Evolutionary conservation across 2,113 vertebrate genomes (phyloP).

Genomic region (Fregata magnificens): DNA sequence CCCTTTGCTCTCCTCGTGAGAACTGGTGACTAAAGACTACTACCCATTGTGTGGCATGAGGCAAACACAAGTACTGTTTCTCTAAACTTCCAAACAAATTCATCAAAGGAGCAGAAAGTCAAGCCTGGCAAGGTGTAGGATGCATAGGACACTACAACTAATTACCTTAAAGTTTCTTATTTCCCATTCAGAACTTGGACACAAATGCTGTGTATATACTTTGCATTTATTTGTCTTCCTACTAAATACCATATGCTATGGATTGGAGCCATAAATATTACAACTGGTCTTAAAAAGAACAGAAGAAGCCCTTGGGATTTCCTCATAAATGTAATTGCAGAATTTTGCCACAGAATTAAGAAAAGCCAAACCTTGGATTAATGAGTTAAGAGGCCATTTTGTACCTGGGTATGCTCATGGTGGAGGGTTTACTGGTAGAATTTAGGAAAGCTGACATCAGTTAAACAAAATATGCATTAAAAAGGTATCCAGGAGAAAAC

Average conservation of each 20-base stretch:
- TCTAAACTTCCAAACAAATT: neutral
- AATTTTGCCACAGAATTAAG: neutral
- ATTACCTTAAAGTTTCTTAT: neutral
- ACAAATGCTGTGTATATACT: neutral
- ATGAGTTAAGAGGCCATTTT: neutral
- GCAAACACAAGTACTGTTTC: neutral
- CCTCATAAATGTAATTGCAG: neutral
- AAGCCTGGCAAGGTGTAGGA: neutral
- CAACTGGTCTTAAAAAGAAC: neutral
- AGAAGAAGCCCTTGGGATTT: neutral
- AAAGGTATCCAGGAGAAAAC: neutral
- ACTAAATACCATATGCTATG: neutral
- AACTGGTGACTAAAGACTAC: neutral
- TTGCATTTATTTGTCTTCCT: neutral
- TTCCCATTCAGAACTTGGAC: neutral
- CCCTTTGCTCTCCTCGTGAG: neutral
- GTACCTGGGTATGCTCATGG: neutral
- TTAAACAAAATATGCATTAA: neutral
- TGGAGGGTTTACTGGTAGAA: neutral
- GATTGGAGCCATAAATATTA: neutral
- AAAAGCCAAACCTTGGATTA: neutral
- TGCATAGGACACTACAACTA: neutral
- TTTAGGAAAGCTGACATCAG: neutral
- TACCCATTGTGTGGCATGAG: neutral
- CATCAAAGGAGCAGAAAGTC: neutral